A percentile compares a stretch with the other conserved stretches of the same genome.
These are phyloP conservation scores for Falco biarmicus DNA, from an alignment of 2,797 vertebrate genomes.

Conservation along the genomic window DNA sequence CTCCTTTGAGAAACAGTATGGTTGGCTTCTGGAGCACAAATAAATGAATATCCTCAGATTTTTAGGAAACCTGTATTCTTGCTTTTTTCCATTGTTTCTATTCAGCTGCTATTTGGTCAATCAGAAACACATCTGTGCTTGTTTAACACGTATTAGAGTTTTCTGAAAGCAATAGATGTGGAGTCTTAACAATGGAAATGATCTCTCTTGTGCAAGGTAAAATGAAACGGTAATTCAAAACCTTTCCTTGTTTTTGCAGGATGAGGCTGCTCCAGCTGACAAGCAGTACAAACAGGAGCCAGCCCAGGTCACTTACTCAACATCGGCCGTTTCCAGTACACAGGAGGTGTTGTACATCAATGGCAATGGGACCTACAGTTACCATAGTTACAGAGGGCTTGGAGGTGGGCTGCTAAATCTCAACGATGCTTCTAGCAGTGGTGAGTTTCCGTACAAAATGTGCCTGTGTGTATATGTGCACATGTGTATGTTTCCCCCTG, in stretches of 20 bases:
- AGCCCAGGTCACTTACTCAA: slow-evolving; percentile 81
- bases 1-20: neutral
- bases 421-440: slow-evolving; percentile 83
- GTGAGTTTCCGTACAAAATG: slow-evolving; percentile 73
- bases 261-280: slow-evolving; percentile 78
- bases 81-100: neutral
- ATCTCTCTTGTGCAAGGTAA: neutral
- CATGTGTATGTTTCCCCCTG: neutral
- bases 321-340: slow-evolving; percentile 81
- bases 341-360: slow-evolving; percentile 89
- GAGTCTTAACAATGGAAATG: neutral
- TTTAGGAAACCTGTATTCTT: neutral
- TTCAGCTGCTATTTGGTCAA: neutral
- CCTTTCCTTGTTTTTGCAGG: slow-evolving; percentile 73
- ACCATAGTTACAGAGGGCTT: slow-evolving; percentile 86
- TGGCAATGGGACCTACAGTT: slow-evolving; percentile 87
- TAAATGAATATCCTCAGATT: neutral
- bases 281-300: slow-evolving; percentile 83
- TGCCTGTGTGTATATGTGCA: neutral
- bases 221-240: neutral
- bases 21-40: neutral
- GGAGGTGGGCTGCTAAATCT: slow-evolving; percentile 85
- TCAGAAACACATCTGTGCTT: neutral
- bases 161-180: neutral
- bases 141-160: neutral